Evolutionary conservation across 2,888 invertebrate species (phyloP), one percentile per base, ranked within the genome.

Genomic region (Drosophila bunnanda): DNA sequence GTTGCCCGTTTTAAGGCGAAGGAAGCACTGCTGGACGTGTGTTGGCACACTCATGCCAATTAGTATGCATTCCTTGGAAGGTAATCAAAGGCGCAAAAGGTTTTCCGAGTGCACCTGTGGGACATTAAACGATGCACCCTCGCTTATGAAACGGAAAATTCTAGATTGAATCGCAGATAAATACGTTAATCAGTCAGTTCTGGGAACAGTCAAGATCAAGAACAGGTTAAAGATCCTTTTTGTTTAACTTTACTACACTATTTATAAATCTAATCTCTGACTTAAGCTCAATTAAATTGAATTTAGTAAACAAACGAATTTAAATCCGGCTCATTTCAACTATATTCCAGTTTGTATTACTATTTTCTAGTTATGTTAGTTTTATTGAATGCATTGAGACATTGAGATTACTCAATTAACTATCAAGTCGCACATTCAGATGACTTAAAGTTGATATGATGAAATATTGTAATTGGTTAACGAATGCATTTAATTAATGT

Each of bases 141-240:
- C 39, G 17, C n/a, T 58, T 10, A 9, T 8, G 10, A 30, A 66
- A 20, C 20, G 67, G 36, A 53, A 46, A 39, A 46, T 67, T 66
- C 54, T 39, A 53, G 64, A 64, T 64, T 17, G 25, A 48, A 7
- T 34, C 25, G 17, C 64, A 64, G 64, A 48, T 48, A 39, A 9
- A 25, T 13, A 4, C n/a, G 10, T 22, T 12, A 34, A 30, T 13
- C 15, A 1, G 20, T n/a, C 15, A 30, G 12, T 30, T 30, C 20
- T 22, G 25, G 22, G 22, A 46, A 17, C 32, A 62, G 38, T 62
- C 61, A 60, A 62, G 62, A 62, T 46, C 38, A 38, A 17, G 44
- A 62, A 22, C 30, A 60, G 61, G 61, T 62, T 38, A 62, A 61
- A 61, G 62, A 62, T 62, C 38, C 46, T 62, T 62, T 61, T 32